Base-by-base conservation (phyloP, 2,888 invertebrate species). In the Archips crataeganus region DNA sequence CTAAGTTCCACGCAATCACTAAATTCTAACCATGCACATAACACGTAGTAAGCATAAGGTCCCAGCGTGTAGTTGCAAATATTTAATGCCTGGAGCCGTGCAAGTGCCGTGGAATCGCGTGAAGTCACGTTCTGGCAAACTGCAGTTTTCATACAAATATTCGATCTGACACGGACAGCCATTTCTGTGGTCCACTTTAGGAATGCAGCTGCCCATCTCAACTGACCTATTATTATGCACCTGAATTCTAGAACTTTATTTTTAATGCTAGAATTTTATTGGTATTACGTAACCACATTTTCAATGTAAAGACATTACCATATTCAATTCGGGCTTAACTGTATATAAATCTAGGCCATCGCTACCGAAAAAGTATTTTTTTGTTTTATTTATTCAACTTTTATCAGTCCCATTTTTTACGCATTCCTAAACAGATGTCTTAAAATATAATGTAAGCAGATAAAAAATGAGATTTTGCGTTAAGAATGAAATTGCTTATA, bases 81-180 rank as follows among this genome's bases (percentile, higher is more conserved):
- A 63, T 73, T 67, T 68, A 57, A 73, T 11, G 70, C 54, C 34
- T 64, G 47, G 32, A 69, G 73, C 69, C 8, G 49, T 59, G 47
- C 32, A 49, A 71, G 61, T 59, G 54, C 62, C 57, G 57, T 49
- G 64, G 60, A 70, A 45, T 45, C 49, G 69, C 73, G 59, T 64
- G 51, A 63, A 69, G 64, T 73, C 74, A 74, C 74, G 74, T 70
- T 36, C 64, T 34, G n/a, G 23, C 11, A 63, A 73, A 73, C 51
- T 74, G 74, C 74, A 74, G 69, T 74, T 74, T 64, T 70, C 74
- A 74, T 70, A 74, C 74, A 70, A 74, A 74, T 70, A 74, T 74
- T 74, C 65, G 59, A 59, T 36, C 59, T 64, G 62, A 45, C 62
- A 59, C 57, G 49, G 64, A 51, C 73, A 42, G 73, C 63, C 69